A percentile compares a stretch with the other conserved stretches of the same genome.
phyloP scores from a whole-genome alignment of 2,797 vertebrate species.

The Ctenopoma kingsleyae region DNA sequence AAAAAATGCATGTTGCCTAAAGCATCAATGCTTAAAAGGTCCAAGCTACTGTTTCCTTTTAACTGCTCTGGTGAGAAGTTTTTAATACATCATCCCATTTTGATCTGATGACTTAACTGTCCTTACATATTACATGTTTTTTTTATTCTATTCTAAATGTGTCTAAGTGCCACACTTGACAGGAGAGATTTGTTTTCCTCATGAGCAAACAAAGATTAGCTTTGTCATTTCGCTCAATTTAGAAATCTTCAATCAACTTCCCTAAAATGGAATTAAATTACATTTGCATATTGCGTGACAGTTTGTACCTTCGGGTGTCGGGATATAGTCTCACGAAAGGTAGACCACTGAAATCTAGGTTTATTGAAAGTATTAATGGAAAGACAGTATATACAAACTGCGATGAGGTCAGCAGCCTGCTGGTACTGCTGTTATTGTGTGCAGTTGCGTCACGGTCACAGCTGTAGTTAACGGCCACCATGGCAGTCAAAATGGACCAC shows the following conservation, averaged over 20 bases:
- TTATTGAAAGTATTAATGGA: conserved; percentile 23
- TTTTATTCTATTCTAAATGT: conserved; percentile 19
- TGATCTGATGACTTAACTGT: conserved; percentile 3
- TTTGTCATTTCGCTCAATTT: conserved; percentile 44
- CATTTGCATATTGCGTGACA: conserved; percentile 25
- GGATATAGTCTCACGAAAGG: background rate
- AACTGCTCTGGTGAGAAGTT: background rate
- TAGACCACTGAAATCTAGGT: background rate
- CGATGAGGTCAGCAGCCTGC: conserved; percentile 31
- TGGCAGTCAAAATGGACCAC: conserved; percentile 60
- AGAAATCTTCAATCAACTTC: conserved; percentile 48
- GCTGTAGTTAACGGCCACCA: conserved; percentile 46
- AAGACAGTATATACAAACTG: conserved; percentile 7
- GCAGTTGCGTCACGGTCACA: conserved; percentile 42
- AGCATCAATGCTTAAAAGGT: conserved; percentile 26
- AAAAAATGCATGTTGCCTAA: conserved; percentile 12
- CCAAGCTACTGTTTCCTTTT: conserved; percentile 4
- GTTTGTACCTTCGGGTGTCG: background rate
- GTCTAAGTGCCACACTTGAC: background rate
- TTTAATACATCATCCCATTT: background rate
- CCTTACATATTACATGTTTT: background rate
- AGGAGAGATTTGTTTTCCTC: conserved; percentile 26
- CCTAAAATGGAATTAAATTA: conserved; percentile 32
- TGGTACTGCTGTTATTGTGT: conserved; percentile 33
- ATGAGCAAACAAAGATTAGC: background rate